Percentiles rank a stretch among this genome's conserved stretches.
phyloP scores from a whole-genome alignment of 2,888 invertebrate species.

The Hecatera dysodea region DNA sequence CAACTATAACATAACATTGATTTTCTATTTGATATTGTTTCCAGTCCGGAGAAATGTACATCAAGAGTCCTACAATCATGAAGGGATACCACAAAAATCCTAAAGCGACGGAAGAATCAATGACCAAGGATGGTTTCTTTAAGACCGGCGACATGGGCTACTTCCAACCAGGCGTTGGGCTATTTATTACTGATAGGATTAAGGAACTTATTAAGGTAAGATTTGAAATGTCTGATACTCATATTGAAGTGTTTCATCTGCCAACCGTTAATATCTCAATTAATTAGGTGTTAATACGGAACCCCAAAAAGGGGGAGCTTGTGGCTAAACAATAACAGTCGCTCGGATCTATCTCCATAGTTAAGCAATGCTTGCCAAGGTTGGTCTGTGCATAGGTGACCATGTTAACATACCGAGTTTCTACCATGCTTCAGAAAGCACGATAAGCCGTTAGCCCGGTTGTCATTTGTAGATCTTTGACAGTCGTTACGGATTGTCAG shows the following conservation, averaged over 20 bases:
- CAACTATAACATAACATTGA: background rate
- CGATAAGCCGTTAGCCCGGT: no score
- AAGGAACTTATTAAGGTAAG: constrained; percentile 95
- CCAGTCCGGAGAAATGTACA: constrained; percentile 93
- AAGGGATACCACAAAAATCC: constrained; percentile 92
- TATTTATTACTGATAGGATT: constrained; percentile 94
- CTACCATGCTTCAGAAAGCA: no score
- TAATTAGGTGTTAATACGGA: background rate
- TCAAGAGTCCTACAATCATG: constrained; percentile 95
- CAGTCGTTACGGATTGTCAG: no score
- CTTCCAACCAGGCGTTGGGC: constrained; percentile 91
- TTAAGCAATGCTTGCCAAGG: no score
- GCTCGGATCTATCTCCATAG: no score
- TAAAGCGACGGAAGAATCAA: constrained; percentile 92
- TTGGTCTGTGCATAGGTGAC: no score
- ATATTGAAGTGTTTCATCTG: background rate
- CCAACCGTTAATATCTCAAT: background rate
- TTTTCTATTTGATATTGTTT: constrained; percentile 35
- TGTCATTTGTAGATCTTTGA: no score
- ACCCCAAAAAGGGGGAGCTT: no score
- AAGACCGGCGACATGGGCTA: constrained; percentile 94
- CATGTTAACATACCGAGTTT: no score
- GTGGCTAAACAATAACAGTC: no score
- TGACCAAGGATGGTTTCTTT: constrained; percentile 94
- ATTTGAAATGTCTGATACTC: background rate